Conservation (phyloP, 2,113 vertebrate species). For the Misgurnus mizolepis region DNA sequence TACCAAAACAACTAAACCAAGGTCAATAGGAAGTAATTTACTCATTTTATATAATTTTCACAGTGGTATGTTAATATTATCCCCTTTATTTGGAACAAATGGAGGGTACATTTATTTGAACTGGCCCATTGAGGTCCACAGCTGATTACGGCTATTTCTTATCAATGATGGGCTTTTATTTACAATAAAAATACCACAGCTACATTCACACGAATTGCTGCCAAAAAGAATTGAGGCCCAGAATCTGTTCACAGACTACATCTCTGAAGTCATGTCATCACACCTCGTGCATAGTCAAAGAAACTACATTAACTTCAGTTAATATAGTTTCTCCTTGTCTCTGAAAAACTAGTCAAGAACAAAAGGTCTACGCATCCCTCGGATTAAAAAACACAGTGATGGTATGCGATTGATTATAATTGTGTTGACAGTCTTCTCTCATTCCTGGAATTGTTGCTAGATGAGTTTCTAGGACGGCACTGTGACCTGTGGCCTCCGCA, state of each 20-base stretch:
- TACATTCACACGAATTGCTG: neutral
- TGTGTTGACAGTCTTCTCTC: constrained; percentile 30
- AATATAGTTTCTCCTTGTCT: neutral
- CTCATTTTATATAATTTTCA: neutral
- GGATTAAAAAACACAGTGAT: neutral
- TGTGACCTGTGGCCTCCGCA: neutral
- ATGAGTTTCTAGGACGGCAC: neutral
- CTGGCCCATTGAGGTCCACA: neutral
- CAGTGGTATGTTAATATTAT: neutral
- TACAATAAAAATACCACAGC: constrained; percentile 3
- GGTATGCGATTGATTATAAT: constrained; percentile 13
- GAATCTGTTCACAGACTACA: neutral
- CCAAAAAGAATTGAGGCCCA: neutral
- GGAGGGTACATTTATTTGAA: constrained; percentile 24
- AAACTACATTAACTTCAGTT: neutral
- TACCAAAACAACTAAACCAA: neutral
- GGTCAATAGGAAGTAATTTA: neutral
- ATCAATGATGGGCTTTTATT: constrained; percentile 20
- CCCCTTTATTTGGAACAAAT: neutral
- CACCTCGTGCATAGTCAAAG: neutral
- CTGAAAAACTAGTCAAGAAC: constrained; percentile 1
- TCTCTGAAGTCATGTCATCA: neutral
- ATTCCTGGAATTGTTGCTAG: constrained; percentile 41
- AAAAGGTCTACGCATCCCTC: neutral
- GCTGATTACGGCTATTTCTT: constrained; percentile 21